Evolutionary conservation across 2,113 vertebrate species (phyloP).

Genomic region (Cisticola juncidis): DNA sequence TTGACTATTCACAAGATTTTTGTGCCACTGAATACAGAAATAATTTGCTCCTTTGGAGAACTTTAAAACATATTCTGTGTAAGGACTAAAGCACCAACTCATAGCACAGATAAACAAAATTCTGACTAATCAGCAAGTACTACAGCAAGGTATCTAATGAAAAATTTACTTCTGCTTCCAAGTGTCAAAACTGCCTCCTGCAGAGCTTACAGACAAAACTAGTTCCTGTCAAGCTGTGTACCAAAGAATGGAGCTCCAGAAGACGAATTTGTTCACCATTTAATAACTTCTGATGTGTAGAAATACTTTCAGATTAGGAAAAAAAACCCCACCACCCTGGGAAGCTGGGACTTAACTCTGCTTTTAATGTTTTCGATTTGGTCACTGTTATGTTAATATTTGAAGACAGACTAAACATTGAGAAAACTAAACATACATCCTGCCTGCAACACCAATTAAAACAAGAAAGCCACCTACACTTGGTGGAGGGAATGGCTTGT

Average conservation of each 20-base stretch:
- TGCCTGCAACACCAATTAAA: neutral
- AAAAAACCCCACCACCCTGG: rapidly evolving
- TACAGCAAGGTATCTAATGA: neutral
- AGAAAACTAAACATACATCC: neutral
- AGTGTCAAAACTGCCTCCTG: neutral
- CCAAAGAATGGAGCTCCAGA: neutral
- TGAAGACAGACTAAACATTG: neutral
- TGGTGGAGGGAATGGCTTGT: neutral
- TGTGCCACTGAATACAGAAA: neutral
- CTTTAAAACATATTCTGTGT: neutral
- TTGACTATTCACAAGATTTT: neutral
- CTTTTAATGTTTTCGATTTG: neutral
- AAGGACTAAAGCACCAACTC: neutral
- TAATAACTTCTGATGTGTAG: neutral
- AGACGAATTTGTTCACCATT: neutral
- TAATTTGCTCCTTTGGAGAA: neutral
- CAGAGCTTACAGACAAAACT: neutral
- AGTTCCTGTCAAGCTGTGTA: neutral
- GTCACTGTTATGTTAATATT: neutral
- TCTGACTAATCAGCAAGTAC: neutral
- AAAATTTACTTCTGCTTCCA: neutral
- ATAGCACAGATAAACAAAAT: rapidly evolving
- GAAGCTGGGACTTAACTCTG: neutral
- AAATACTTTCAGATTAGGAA: neutral
- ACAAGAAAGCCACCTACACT: neutral